Base-by-base conservation (phyloP, 2,888 invertebrate species). In the Muscina levida region DNA sequence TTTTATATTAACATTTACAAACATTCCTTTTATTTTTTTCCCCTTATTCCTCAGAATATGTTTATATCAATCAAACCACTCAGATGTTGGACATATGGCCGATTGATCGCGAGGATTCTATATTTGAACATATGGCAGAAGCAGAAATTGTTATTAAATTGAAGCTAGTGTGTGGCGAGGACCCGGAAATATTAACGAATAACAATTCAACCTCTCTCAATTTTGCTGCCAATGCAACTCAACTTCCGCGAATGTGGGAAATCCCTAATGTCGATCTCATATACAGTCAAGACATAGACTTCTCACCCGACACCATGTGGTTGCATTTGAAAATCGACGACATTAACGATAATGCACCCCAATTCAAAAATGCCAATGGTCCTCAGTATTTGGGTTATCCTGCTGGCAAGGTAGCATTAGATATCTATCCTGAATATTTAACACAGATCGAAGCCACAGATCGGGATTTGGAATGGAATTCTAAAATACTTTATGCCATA, bases 281-380 rank as follows among this genome's bases (percentile, higher is more conserved):
- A 2, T 72, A 84, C 1, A 79, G 66, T 5, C 68, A 84, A 2
- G 85, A 86, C 66, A 86, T 87, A 56, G 22, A 67, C 1, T 86
- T 84, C 59, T 19, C 84, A 3, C 78, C 83, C 24, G 82, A 84
- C 39, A 72, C 80, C 11, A 87, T 85, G 17, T 73, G 85, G 22
- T 57, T 87, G 15, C 76, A 82, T 13, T 66, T 87, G 4, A 83
- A 85, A 13, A 83, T 87, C 11, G 83, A 85, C n/a, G 87, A 87
- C 74, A 82, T 85, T 8, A 87, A 87, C 66, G 87, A 87, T 72
- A 85, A 87, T 82, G 56, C 68, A 5, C 87, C 87, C 2, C 75
- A 84, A 53, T 87, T 87, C 71, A 77, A 79, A 8, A 66, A 82
- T 67, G 83, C 84, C 26, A 56, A 77, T 10, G 39, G 44, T 2